phyloP scores from a whole-genome alignment of 1,140 invertebrate genomes.

The Amphibalanus amphitrite region DNA sequence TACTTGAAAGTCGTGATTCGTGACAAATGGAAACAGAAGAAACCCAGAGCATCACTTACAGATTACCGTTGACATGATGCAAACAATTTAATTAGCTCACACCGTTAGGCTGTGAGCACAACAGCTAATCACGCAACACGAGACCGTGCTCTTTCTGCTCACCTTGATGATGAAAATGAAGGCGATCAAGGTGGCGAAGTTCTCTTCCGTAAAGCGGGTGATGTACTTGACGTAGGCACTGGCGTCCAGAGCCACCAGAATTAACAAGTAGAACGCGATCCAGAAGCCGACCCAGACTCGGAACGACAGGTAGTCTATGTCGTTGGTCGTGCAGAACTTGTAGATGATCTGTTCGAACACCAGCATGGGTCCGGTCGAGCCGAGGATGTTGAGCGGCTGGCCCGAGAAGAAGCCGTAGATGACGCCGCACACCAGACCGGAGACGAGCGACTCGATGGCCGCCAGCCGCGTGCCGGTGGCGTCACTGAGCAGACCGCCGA shows the following conservation, averaged over 20 bases:
- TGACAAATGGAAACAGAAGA: too few species aligned
- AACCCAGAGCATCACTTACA: too few species aligned
- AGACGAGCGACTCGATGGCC: constrained; percentile 91
- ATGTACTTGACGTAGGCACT: constrained; percentile 98
- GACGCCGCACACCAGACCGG: constrained; percentile 82
- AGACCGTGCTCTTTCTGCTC: too few species aligned
- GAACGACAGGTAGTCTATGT: constrained; percentile 83
- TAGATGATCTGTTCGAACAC: constrained; percentile 96
- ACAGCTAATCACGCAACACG: too few species aligned
- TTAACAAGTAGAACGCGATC: constrained; percentile 67
- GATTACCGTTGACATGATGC: too few species aligned
- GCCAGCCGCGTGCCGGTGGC: constrained; percentile 94
- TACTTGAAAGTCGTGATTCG: too few species aligned
- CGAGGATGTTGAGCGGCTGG: constrained; percentile 91
- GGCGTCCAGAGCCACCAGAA: constrained; percentile 86
- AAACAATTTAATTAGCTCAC: too few species aligned
- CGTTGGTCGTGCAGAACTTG: constrained; percentile 67
- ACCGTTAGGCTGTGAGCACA: too few species aligned
- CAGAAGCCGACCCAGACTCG: constrained; percentile 91
- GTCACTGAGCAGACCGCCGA: constrained; percentile 82
- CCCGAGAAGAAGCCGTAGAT: constrained; percentile 93
- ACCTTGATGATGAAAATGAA: constrained; percentile 99
- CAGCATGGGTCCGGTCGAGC: constrained; percentile 92
- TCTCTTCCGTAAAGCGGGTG: constrained; percentile 97
- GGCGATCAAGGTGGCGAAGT: constrained; percentile 94